Conservation (phyloP, 1,140 invertebrate species). For the Tyrophagus putrescentiae region DNA sequence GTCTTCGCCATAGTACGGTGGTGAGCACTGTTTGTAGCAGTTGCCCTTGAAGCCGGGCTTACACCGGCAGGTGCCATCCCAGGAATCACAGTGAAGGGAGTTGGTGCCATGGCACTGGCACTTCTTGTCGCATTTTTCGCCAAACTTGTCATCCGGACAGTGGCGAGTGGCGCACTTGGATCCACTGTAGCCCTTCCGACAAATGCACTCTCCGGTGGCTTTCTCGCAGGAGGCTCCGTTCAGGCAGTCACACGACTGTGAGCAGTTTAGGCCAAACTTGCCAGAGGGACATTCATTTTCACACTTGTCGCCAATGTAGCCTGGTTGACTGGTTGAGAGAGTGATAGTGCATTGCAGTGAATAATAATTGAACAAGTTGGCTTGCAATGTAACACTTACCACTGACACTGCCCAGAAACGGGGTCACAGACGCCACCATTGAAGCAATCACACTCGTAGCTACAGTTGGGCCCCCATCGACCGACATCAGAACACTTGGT, state of each 20-base stretch:
- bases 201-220: conserved; percentile 58
- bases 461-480: conserved; percentile 54
- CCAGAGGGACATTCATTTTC: conserved; percentile 64
- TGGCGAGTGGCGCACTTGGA: conserved; percentile 44
- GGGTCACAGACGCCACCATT: conserved; percentile 60
- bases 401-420: conserved; percentile 58
- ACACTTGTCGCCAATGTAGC: conserved; percentile 51
- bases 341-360: conserved; percentile 23
- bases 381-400: conserved; percentile 30
- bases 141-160: conserved; percentile 26
- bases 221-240: conserved; percentile 68
- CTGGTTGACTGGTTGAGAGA: conserved; percentile 11
- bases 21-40: conserved; percentile 60
- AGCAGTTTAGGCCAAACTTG: conserved; percentile 59
- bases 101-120: conserved; percentile 28
- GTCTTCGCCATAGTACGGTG: conserved; percentile 61
- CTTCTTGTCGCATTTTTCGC: conserved; percentile 26
- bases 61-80: conserved; percentile 72
- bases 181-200: conserved; percentile 68
- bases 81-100: conserved; percentile 56
- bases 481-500: conserved; percentile 46
- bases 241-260: conserved; percentile 62
- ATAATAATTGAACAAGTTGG: not conserved
- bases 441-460: conserved; percentile 51
- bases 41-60: conserved; percentile 72